These are phyloP conservation scores for Falco cherrug DNA, from an alignment of 2,797 vertebrate species.

Conservation along the genomic window DNA sequence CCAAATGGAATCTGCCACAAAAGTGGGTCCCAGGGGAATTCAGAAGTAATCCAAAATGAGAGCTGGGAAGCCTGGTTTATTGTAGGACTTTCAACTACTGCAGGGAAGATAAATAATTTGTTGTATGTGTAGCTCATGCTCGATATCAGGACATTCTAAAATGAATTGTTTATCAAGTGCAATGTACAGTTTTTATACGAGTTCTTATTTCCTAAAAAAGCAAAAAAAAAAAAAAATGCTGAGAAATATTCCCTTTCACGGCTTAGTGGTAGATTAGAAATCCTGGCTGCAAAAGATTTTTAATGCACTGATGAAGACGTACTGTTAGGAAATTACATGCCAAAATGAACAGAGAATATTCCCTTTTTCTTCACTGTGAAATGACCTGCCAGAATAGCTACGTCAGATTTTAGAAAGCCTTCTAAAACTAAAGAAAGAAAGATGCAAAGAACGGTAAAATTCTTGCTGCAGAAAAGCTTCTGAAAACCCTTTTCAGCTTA, in stretches of 20 bases:
- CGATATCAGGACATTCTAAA: background rate
- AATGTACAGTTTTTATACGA: background rate
- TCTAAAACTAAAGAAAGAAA: background rate
- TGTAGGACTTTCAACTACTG: slow-evolving; percentile 54
- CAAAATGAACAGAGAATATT: background rate
- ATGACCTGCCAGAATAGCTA: background rate
- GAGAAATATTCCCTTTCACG: background rate
- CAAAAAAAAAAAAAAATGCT: background rate
- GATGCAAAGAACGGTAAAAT: background rate
- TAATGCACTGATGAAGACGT: background rate
- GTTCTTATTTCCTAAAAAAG: background rate
- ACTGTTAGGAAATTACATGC: background rate
- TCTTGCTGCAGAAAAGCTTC: background rate
- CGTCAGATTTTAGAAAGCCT: background rate
- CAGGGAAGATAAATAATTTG: slow-evolving; percentile 63
- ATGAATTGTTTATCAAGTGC: background rate
- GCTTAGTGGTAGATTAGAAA: background rate
- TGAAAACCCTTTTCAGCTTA: background rate
- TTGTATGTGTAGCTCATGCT: slow-evolving; percentile 30
- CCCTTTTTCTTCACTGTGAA: background rate
- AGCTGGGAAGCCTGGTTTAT: slow-evolving; percentile 64
- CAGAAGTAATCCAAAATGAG: slow-evolving; percentile 71
- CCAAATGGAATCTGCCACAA: slow-evolving; percentile 79
- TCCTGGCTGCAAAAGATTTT: background rate
- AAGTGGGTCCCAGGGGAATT: slow-evolving; percentile 72